phyloP scores from a whole-genome alignment of 2,797 vertebrate species.

The Alectoris magna region DNA sequence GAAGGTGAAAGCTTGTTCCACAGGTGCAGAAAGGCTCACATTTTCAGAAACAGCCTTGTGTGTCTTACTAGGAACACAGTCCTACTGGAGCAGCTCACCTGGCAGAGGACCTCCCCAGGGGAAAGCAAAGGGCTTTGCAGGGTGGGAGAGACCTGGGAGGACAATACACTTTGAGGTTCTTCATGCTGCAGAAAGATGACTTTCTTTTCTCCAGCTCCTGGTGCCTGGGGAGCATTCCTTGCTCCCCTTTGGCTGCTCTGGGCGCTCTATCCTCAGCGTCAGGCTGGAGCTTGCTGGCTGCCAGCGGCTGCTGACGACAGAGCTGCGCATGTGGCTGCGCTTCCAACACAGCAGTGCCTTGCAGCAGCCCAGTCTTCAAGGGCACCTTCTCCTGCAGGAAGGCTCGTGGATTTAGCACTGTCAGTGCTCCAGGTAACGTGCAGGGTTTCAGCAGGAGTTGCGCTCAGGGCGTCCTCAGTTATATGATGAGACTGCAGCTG shows the following conservation, averaged over 20 bases:
- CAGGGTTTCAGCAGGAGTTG: not conserved
- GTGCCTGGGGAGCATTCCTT: constrained; percentile 25
- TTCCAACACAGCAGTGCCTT: not conserved
- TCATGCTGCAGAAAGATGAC: not conserved
- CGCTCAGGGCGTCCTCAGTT: not conserved
- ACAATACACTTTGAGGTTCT: not conserved
- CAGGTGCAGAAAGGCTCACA: not conserved
- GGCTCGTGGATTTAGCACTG: not conserved
- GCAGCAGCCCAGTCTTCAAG: constrained; percentile 19
- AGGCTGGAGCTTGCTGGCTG: not conserved
- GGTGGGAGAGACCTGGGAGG: not conserved
- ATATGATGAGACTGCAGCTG: rapidly evolving
- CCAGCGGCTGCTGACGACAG: constrained; percentile 28
- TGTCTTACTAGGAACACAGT: not conserved
- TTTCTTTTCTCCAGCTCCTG: not conserved
- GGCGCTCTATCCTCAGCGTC: not conserved
- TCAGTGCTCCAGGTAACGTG: not conserved
- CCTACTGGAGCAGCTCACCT: not conserved
- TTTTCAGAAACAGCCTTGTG: constrained; percentile 33
- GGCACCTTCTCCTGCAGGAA: constrained; percentile 42
- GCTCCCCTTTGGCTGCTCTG: constrained; percentile 19
- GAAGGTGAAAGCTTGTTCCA: constrained; percentile 73
- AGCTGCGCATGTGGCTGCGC: constrained; percentile 32
- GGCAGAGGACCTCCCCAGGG: not conserved
- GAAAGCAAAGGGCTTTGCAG: constrained; percentile 4